Evolutionary conservation across 2,113 vertebrate species (phyloP).

Genomic region (Nyctereutes procyonoides): DNA sequence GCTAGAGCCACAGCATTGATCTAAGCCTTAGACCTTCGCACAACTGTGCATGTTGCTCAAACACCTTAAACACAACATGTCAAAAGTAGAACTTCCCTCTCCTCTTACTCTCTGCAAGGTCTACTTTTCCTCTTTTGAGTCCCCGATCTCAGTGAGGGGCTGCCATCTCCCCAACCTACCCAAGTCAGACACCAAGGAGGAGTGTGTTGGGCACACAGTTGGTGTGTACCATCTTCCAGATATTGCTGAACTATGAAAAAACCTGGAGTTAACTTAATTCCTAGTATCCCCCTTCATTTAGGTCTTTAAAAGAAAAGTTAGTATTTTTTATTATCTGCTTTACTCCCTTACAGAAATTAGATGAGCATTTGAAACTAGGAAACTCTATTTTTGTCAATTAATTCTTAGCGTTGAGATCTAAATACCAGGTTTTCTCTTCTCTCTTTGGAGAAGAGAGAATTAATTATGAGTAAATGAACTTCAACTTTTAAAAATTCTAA

Average conservation of each 20-base stretch:
- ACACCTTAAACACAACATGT: neutral
- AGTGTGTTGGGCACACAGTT: neutral
- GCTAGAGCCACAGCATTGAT: neutral
- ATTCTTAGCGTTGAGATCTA: constrained; percentile 21
- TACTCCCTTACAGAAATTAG: neutral
- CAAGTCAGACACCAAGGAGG: neutral
- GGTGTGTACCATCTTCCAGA: neutral
- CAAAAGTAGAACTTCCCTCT: neutral
- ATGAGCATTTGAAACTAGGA: constrained; percentile 28
- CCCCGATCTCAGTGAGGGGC: neutral
- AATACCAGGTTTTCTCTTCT: neutral
- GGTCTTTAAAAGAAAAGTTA: neutral
- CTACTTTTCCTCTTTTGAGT: neutral
- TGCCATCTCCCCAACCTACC: neutral
- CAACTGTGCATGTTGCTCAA: neutral
- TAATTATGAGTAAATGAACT: neutral
- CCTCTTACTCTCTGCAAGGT: neutral
- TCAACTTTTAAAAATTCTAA: neutral
- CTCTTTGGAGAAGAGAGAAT: neutral
- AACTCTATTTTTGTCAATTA: constrained; percentile 39
- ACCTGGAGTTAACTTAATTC: constrained; percentile 18
- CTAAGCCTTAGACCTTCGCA: neutral
- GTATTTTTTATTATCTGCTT: neutral
- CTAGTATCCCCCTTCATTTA: neutral
- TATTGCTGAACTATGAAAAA: neutral